Evolutionary conservation across 2,113 vertebrate genomes (phyloP), one percentile per base, ranked within the genome.

Genomic region (Turdus rufiventris): DNA sequence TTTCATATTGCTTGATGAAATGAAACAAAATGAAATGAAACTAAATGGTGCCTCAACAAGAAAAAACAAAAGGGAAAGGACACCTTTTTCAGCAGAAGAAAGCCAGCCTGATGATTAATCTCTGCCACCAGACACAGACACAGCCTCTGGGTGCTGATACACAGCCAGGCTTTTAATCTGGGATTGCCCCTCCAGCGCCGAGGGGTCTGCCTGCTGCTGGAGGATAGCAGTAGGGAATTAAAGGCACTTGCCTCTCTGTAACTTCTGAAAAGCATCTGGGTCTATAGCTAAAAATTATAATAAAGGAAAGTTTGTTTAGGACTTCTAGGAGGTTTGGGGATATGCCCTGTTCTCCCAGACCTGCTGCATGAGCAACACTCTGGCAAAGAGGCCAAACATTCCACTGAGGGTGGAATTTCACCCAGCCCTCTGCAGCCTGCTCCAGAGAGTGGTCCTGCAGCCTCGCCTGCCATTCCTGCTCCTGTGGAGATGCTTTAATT

Each of bases 141-240:
- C 34, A 0, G 2, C 56, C 65, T 33, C n/a, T 3, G 0, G 57
- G 82, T 3, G 0, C 58, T 50, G 38, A 18, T 53, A 12, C 0
- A 0, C 1, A 5, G 73, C 51, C 3, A 4, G 3, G 13, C 8
- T 50, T 31, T 8, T 10, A 3, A 4, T 10, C 24, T 67, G 40
- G 33, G 12, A 8, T 14, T 56, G 34, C 18, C 50, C 31, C 66
- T 75, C 17, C 28, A 12, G 1, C 19, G 34, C 8, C 3, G 1
- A 65, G 51, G 47, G 40, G 29, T 14, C 42, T 48, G 23, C 42
- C 36, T 57, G 40, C 93, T 70, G 0, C 17, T 14, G n/a, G 9
- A 26, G 7, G 36, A 25, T 1, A 60, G 43, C 45, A 28, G 20
- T 6, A 5, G 26, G 19, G 5, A 80, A 25, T 11, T 25, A 36